These are phyloP conservation scores for Macrosiphum euphorbiae DNA, from an alignment of 2,888 invertebrate species.

Conservation along the genomic window DNA sequence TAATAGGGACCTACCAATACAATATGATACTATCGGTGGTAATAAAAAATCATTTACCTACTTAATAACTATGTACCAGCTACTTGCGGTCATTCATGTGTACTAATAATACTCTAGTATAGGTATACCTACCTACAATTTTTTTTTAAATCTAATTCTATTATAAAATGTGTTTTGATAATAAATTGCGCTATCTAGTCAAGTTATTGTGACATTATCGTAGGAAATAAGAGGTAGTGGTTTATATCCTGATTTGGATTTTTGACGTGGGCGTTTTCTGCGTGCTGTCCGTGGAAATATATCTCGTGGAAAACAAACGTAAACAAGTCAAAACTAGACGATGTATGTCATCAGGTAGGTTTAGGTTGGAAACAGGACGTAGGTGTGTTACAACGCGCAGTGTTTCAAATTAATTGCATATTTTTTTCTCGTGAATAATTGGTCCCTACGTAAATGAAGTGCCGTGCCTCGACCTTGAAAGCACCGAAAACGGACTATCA, in stretches of 20 bases:
- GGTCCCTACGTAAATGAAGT: background rate
- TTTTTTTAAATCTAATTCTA: background rate
- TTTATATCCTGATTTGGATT: slow-evolving; percentile 51
- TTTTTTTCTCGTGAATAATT: slow-evolving; percentile 21
- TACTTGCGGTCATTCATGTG: no score
- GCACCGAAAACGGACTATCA: slow-evolving; percentile 36
- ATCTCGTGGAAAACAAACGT: slow-evolving; percentile 20
- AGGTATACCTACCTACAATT: background rate
- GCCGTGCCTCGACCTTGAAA: slow-evolving; percentile 32
- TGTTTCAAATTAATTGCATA: slow-evolving; percentile 37
- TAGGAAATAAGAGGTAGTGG: background rate
- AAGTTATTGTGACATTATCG: slow-evolving; percentile 21
- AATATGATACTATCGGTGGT: background rate
- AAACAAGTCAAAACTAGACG: slow-evolving; percentile 28
- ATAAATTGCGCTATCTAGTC: background rate
- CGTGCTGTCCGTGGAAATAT: background rate
- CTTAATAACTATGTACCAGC: background rate
- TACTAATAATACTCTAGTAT: background rate
- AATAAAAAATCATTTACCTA: background rate
- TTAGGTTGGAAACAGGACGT: slow-evolving; percentile 1
- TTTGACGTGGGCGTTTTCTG: slow-evolving; percentile 43
- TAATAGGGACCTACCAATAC: background rate
- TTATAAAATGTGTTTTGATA: background rate
- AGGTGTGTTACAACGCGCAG: background rate
- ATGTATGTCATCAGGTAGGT: slow-evolving; percentile 12